Evolutionary conservation across 1,140 invertebrate genomes (phyloP), one percentile per base, ranked within the genome.

Genomic region (Bombus sibiricus): DNA sequence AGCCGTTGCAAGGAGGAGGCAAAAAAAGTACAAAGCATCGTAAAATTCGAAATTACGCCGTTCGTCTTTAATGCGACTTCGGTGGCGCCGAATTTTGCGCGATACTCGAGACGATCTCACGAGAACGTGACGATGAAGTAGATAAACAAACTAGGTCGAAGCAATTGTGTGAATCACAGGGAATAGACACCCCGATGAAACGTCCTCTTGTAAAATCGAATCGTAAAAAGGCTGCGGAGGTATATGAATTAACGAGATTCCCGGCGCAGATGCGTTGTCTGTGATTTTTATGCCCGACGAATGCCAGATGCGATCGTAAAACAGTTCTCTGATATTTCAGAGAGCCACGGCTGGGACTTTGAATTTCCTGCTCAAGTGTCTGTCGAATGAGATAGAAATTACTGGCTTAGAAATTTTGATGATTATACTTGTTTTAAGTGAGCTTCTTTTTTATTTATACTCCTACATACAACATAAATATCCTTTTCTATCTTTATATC

Each of bases 211-310:
- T 77, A 41, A 77, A 64, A 28, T n/a, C 37, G 28, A 41, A 39
- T 64, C 75, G 75, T 77, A 77, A 77, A 77, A 77, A 77, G 37
- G 18, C 12, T 18, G 25, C 32, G 10, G 34, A 37, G 37, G 28
- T 57, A 10, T 43, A 77, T 32, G 75, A 77, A 77, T 77, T 77
- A 77, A 77, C 47, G 57, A 39, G 75, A 32, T 77, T 41, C 37
- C 28, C 25, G 28, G 37, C 37, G 57, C 37, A 62, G 57, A 77
- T 62, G 53, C 28, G 57, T 18, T 22, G 57, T 64, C 75, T 62
- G 57, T 37, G 75, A 77, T 77, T 77, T 77, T 77, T 64, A 77
- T 64, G 37, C 37, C 34, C 53, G 39, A 39, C 74, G 59, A 79
- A 47, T 34, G n/a, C 39, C 62, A 47, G 78, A 69, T 43, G 18